These are phyloP conservation scores for Ariolimax columbianus DNA, from an alignment of 2,888 invertebrate species.

Conservation along the genomic window DNA sequence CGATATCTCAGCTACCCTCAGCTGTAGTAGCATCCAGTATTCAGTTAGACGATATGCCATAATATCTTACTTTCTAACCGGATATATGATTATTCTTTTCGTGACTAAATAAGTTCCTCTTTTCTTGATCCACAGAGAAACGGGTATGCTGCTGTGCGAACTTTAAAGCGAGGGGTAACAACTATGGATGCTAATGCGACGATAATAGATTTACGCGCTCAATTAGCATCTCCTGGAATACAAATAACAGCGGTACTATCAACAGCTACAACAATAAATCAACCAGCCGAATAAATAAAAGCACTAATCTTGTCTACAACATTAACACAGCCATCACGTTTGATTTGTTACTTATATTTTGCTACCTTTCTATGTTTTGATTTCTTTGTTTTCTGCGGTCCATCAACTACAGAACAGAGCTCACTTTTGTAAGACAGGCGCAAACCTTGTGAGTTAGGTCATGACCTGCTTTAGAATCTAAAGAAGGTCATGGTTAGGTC, in stretches of 20 bases:
- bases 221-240: background rate
- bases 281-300: background rate
- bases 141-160: constrained; percentile 36
- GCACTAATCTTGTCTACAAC: no score
- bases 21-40: no score
- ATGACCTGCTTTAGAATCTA: no score
- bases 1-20: no score
- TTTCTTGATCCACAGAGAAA: constrained; percentile 25
- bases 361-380: background rate
- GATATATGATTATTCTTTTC: no score
- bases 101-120: background rate
- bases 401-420: no score
- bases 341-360: background rate
- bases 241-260: background rate
- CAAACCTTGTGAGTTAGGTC: no score
- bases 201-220: background rate
- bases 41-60: no score
- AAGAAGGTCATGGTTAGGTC: no score
- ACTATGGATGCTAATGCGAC: constrained; percentile 10
- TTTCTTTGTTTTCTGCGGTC: no score
- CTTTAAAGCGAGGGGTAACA: constrained; percentile 21
- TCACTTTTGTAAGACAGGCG: no score
- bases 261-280: background rate
- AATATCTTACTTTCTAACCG: no score
- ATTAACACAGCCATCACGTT: background rate